Base-by-base conservation (phyloP, 2,797 vertebrate species). In the Brotula barbata region DNA sequence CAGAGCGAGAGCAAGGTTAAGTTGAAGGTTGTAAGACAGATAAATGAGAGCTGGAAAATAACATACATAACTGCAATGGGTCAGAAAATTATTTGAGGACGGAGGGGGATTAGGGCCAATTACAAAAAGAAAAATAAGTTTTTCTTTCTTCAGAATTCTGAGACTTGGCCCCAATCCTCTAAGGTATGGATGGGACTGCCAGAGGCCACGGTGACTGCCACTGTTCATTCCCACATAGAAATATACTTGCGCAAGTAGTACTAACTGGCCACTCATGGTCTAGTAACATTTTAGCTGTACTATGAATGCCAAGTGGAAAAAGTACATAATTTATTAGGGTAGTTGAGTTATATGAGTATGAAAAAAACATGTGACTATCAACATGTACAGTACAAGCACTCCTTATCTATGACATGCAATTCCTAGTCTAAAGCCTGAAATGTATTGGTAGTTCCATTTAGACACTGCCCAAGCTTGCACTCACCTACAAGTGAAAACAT, bases 401-500 rank as follows among this genome's bases (percentile, higher is more conserved):
- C 7, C 47, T 51, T 15, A 40, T 46, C 59, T 40, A 12, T 51
- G 20, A 61, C 17, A 17, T 56, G 45, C 7, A 61, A 55, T 42
- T 21, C 50, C 33, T 46, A 28, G 14, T 66, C 45, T 15, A 71
- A 74, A 68, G 51, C 8, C 36, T 11, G 58, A 19, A 47, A 39
- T 23, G n/a, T 33, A 11, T 5, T 2, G 13, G 28, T 57, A 50
- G 48, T 42, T 71, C 39, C 16, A 57, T 66, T 56, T 23, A 60
- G 25, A 48, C 51, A 60, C 42, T 58, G 40, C 55, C 64, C 61
- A 41, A 59, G 44, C 64, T 42, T 44, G 54, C 16, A 95, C 97
- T 96, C 77, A 97, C 97, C 96, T 87, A 99, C 93, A 84, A 99
- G 93, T 51, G 95, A 98, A 86, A 99, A 95, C 97, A 99, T 99